Evolutionary conservation across 2,888 invertebrate genomes (phyloP).

Genomic region (Rhamphomyia laevipes): DNA sequence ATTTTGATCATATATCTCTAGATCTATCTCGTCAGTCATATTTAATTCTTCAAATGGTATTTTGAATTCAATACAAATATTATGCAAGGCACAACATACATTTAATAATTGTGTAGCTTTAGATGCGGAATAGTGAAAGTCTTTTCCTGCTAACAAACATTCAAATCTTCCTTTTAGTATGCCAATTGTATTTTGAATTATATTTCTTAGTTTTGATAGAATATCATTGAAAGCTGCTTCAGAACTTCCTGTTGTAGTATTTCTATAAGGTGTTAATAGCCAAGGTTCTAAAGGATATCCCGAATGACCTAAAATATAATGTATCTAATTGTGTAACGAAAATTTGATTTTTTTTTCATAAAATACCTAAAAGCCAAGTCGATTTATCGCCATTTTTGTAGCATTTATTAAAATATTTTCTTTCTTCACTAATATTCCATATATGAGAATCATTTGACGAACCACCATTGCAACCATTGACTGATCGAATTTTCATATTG

Average conservation of each 20-base stretch:
- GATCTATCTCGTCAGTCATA: no score
- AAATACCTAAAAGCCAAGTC: conserved; percentile 6
- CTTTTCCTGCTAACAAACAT: conserved; percentile 1
- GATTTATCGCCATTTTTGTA: conserved; percentile 2
- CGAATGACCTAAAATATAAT: neutral
- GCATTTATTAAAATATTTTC: neutral
- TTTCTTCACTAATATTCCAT: conserved; percentile 6
- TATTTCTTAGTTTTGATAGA: neutral
- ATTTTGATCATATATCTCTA: conserved; percentile 13
- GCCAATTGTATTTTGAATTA: conserved; percentile 1
- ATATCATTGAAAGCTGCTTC: neutral
- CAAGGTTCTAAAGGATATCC: no score
- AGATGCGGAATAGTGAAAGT: conserved; percentile 1
- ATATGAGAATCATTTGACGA: conserved; percentile 9
- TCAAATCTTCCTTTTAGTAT: no score
- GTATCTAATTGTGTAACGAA: neutral
- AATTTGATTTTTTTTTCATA: neutral
- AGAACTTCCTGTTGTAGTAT: neutral
- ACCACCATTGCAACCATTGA: conserved; percentile 6
- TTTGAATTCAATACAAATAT: neutral
- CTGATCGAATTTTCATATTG: conserved; percentile 4
- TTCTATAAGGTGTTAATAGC: neutral
- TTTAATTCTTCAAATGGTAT: neutral
- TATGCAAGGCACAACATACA: conserved; percentile 1
- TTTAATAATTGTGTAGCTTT: neutral